Base-by-base conservation (phyloP, 2,888 invertebrate species). In the Melanostoma mellinum region DNA sequence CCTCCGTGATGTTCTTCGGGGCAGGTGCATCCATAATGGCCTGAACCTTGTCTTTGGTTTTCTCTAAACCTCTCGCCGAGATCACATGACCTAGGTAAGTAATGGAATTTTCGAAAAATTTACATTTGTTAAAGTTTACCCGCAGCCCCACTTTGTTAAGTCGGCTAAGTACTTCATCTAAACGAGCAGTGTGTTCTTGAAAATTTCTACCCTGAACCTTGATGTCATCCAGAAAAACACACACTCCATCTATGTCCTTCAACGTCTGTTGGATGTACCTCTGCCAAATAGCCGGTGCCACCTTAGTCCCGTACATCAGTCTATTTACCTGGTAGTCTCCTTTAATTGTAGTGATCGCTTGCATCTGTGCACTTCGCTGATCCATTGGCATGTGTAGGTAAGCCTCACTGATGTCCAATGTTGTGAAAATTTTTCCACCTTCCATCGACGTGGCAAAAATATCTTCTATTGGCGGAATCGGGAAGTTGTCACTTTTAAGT, bases 371-470 rank as follows among this genome's bases (percentile, higher is more conserved):
- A 20, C 20, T 20, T 20, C 20, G 20, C 20, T 20, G 20, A 20
- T 20, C 20, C 46, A 60, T 60, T 46, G 60, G 60, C 60, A 46
- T 60, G n/a, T 46, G 50, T 9, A 50, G 8, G 9, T 50, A 63
- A 2, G 38, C 63, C 20, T 63, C 63, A 6, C 63, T 48, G 3
- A 63, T 2, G 6, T 38, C 48, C 63, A 63, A 46, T n/a, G 20
- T 48, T 36, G 38, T n/a, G 9, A 63, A 63, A 5, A 46, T 6
- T 6, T 61, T 35, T 5, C 42, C 44, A 3, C 35, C 61, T 1
- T 3, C 10, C 48, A 50, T 50, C 4, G 38, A 8, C 9, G 40
- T 50, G 3, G 63, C 63, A 65, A 65, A 65, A 50, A 65, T 65
- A 20, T 65, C 20, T 50, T 50, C 50, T 32, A 33, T 1, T 5